These are phyloP conservation scores for Oscheius sp. DNA, from an alignment of 2,888 invertebrate species.

Conservation along the genomic window DNA sequence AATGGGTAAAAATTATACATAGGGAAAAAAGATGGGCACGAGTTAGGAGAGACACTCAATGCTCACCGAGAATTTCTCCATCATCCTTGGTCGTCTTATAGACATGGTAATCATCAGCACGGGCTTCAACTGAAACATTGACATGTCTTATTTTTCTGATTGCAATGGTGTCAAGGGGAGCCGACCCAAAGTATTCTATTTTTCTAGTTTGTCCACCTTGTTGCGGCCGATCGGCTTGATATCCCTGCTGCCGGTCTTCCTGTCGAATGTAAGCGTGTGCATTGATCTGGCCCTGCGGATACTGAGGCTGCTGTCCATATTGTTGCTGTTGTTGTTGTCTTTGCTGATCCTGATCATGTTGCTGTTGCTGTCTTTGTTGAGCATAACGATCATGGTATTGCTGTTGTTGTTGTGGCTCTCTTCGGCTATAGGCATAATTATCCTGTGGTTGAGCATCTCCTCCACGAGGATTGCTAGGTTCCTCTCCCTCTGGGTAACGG, in stretches of 20 bases:
- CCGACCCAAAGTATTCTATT: slow-evolving; percentile 17
- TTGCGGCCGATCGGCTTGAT: slow-evolving; percentile 3
- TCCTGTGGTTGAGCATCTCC: slow-evolving; percentile 25
- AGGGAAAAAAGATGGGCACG: background rate
- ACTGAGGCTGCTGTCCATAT: slow-evolving; percentile 17
- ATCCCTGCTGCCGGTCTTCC: slow-evolving; percentile 42
- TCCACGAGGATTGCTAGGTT: slow-evolving; percentile 24
- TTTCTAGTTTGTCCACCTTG: slow-evolving; percentile 10
- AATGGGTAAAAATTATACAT: background rate
- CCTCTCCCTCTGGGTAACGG: slow-evolving; percentile 34
- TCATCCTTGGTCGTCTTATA: slow-evolving; percentile 52
- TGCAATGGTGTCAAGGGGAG: background rate
- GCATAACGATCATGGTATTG: background rate
- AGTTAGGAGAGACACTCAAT: background rate
- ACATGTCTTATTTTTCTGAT: background rate
- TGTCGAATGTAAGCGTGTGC: slow-evolving; percentile 30
- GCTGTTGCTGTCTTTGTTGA: slow-evolving; percentile 10
- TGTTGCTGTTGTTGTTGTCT: slow-evolving; percentile 3
- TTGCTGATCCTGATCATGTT: background rate
- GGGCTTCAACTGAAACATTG: slow-evolving; percentile 54
- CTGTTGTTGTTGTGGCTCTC: slow-evolving; percentile 27
- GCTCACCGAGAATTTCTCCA: slow-evolving; percentile 53
- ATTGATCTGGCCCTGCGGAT: slow-evolving; percentile 13
- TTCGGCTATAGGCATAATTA: slow-evolving; percentile 1
- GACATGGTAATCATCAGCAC: slow-evolving; percentile 51